These are phyloP conservation scores for Zhuqinia jingwanae DNA, from an alignment of 2,888 invertebrate species.

Conservation along the genomic window DNA sequence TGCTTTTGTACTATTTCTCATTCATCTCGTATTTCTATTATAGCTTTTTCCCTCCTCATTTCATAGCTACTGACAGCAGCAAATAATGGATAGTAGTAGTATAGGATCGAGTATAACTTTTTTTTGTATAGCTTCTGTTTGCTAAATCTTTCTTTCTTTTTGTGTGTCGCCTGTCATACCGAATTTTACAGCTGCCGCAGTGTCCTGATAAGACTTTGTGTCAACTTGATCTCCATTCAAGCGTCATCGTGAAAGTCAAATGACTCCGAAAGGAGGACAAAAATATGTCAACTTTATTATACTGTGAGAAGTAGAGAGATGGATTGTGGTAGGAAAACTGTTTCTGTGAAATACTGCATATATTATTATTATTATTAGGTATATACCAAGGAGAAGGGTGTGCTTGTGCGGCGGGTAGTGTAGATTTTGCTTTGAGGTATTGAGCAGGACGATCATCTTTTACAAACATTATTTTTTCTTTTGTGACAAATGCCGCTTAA, in stretches of 20 bases:
- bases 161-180: slow-evolving; percentile 62
- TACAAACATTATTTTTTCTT: not conserved
- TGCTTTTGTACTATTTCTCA: slow-evolving; percentile 24
- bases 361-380: no score
- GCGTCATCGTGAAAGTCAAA: slow-evolving; percentile 59
- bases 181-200: slow-evolving; percentile 70
- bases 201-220: slow-evolving; percentile 61
- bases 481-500: slow-evolving; percentile 4
- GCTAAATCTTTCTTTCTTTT: slow-evolving; percentile 16
- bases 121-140: not conserved
- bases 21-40: slow-evolving; percentile 27
- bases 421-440: not conserved
- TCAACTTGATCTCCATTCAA: slow-evolving; percentile 64
- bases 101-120: not conserved
- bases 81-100: not conserved
- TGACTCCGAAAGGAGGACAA: slow-evolving; percentile 41
- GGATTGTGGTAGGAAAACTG: not conserved
- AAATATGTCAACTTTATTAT: slow-evolving; percentile 19
- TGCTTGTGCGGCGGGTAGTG: no score
- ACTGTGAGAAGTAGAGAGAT: not conserved
- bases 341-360: not conserved
- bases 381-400: no score
- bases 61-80: slow-evolving; percentile 21
- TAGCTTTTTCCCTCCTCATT: not conserved
- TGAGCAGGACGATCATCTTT: slow-evolving; percentile 4